Evolutionary conservation across 2,888 invertebrate genomes (phyloP), one percentile per base, ranked within the genome.

Genomic region (Nineta flava): DNA sequence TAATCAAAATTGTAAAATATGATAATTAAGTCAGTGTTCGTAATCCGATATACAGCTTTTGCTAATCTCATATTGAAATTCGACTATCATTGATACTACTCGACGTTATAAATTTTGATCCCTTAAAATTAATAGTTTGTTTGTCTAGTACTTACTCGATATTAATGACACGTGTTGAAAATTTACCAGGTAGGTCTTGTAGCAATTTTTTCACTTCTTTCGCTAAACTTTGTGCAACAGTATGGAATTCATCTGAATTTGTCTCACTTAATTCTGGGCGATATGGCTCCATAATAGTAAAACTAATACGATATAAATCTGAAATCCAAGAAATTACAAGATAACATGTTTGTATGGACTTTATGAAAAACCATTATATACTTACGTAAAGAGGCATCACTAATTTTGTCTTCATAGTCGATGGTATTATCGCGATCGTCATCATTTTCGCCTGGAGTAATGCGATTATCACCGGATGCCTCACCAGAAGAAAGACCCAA

Each of bases 111-210:
- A n/a, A n/a, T n/a, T n/a, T n/a, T n/a, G n/a, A n/a, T n/a, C 15
- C 12, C 40, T 40, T 34, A 34, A 9, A 34, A 34, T 13, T 6
- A 40, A 40, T 40, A 40, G 5, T 7, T 40, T n/a, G n/a, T n/a
- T n/a, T n/a, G n/a, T n/a, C n/a, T 52, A 42, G 35, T 41, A 43
- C 81, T 78, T 66, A 86, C 86, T 79, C 75, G 60, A 83, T 78
- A 54, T 78, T 76, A 16, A 85, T 74, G 15, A 86, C 75, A 51
- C 72, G 77, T 1, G 79, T 74, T 4, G 70, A 68, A 58, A 79
- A 78, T 5, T 70, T 70, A 42, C 81, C 81, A 0, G 73, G 74
- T 31, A 69, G 55, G 47, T 57, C 56, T 9, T 68, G 66, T 57
- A 75, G 80, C 5, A 83, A 63, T 2, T 65, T 62, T 53, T 80